Evolutionary conservation across 2,797 vertebrate genomes (phyloP).

Genomic region (Hipposideros larvatus): DNA sequence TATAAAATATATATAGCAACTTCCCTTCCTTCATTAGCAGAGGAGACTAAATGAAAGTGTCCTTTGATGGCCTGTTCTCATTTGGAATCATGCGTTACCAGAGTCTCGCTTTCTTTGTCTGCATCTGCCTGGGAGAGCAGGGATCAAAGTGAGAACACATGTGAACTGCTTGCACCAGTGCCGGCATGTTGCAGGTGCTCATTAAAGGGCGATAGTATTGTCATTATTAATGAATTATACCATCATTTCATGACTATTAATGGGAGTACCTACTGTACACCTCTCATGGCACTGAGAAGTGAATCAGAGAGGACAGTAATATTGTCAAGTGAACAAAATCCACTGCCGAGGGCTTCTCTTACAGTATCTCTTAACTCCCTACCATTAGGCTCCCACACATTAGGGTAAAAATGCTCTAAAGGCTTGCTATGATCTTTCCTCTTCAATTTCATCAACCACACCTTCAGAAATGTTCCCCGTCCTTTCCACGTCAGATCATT

Average conservation of each 20-base stretch:
- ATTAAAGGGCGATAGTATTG: background rate
- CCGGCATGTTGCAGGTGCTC: background rate
- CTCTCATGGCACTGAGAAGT: background rate
- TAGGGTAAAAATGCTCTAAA: background rate
- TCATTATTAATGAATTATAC: no score
- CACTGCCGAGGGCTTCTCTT: background rate
- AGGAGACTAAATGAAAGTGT: background rate
- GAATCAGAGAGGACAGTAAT: background rate
- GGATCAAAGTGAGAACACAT: background rate
- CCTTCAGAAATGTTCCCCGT: background rate
- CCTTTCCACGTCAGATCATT: background rate
- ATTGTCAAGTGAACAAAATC: background rate
- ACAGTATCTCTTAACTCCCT: background rate
- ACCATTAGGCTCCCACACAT: background rate
- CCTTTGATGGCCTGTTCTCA: background rate
- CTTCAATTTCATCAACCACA: slow-evolving; percentile 2
- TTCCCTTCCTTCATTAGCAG: background rate
- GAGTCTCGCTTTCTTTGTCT: background rate
- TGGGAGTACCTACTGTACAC: background rate
- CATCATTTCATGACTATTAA: background rate
- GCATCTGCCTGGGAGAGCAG: background rate
- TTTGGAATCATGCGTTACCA: background rate
- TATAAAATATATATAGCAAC: background rate
- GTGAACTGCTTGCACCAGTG: background rate
- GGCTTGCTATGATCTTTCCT: background rate